Percentiles rank a stretch among this genome's conserved stretches.
Evolutionary conservation across 1,140 invertebrate genomes (phyloP).

Genomic region (Lepidurus packardi): DNA sequence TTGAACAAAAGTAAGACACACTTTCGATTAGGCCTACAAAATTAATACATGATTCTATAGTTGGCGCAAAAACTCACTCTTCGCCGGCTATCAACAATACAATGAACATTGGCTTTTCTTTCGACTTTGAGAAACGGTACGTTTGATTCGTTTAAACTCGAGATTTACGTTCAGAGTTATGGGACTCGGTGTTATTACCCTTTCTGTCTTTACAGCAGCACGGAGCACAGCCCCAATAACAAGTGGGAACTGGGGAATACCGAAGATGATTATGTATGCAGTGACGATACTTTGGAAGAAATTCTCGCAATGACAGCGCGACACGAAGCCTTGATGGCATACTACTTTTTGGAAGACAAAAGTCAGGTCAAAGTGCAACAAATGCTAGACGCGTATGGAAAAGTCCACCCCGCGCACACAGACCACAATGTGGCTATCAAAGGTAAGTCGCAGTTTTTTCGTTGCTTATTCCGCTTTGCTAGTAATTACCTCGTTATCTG

Average conservation of each 20-base stretch:
- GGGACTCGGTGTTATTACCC: background rate
- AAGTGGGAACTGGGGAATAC: background rate
- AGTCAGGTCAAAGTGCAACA: background rate
- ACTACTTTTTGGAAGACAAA: slow-evolving; percentile 80
- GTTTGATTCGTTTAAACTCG: slow-evolving; percentile 29
- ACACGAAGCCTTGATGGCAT: slow-evolving; percentile 80
- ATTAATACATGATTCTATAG: background rate
- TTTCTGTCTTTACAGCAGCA: background rate
- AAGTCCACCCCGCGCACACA: background rate
- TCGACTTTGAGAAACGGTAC: slow-evolving; percentile 52
- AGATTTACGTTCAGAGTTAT: background rate
- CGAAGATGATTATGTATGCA: slow-evolving; percentile 4
- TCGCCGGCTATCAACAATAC: slow-evolving; percentile 48
- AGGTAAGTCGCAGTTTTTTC: background rate
- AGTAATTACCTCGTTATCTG: background rate
- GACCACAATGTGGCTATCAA: background rate
- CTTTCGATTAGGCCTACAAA: slow-evolving; percentile 5
- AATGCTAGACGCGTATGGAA: background rate
- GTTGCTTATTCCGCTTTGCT: slow-evolving; percentile 2
- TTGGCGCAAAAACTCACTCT: slow-evolving; percentile 38
- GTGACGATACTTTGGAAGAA: slow-evolving; percentile 74
- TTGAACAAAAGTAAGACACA: slow-evolving; percentile 51
- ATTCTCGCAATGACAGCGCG: slow-evolving; percentile 74
- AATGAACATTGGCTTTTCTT: slow-evolving; percentile 60
- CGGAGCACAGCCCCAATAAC: background rate